Evolutionary conservation across 2,888 invertebrate species (phyloP).

Genomic region (Volucella bombylans): DNA sequence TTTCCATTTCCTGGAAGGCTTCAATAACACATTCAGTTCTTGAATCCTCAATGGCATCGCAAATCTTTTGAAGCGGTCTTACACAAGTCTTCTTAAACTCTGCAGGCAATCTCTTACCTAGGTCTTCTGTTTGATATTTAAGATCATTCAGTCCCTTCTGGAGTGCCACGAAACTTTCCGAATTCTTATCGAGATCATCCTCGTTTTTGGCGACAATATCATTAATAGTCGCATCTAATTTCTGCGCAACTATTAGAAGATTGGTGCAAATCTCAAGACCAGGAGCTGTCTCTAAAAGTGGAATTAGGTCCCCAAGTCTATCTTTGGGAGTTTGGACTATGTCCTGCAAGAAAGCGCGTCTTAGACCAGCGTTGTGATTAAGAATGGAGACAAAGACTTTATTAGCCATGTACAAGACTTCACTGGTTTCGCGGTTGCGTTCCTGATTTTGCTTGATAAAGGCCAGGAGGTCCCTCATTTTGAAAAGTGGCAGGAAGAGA

Average conservation of each 20-base stretch:
- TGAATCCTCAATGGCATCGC: conserved; percentile 31
- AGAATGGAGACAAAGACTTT: conserved; percentile 73
- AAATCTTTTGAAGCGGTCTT: conserved; percentile 44
- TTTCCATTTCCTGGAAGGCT: conserved; percentile 76
- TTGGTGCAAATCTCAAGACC: conserved; percentile 50
- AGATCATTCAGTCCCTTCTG: conserved; percentile 27
- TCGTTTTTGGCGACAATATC: conserved; percentile 60
- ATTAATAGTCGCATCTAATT: conserved; percentile 46
- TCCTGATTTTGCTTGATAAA: conserved; percentile 56
- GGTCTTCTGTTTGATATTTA: conserved; percentile 41
- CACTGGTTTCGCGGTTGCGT: conserved; percentile 16
- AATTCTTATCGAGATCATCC: conserved; percentile 34
- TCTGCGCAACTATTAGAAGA: conserved; percentile 41
- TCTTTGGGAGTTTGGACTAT: conserved; percentile 74
- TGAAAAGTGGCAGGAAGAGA: conserved; percentile 75
- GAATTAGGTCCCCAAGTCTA: conserved; percentile 65
- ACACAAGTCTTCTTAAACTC: conserved; percentile 57
- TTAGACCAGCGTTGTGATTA: conserved; percentile 75
- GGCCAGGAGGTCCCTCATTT: conserved; percentile 76
- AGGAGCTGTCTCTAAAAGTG: conserved; percentile 61
- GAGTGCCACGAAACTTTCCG: conserved; percentile 45
- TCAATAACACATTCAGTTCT: conserved; percentile 64
- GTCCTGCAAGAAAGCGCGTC: conserved; percentile 75
- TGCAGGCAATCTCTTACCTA: conserved; percentile 47
- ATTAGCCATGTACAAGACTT: conserved; percentile 68